Evolutionary conservation across 2,113 vertebrate species (phyloP), one percentile per base, ranked within the genome.

Genomic region (Pedionomus torquatus): DNA sequence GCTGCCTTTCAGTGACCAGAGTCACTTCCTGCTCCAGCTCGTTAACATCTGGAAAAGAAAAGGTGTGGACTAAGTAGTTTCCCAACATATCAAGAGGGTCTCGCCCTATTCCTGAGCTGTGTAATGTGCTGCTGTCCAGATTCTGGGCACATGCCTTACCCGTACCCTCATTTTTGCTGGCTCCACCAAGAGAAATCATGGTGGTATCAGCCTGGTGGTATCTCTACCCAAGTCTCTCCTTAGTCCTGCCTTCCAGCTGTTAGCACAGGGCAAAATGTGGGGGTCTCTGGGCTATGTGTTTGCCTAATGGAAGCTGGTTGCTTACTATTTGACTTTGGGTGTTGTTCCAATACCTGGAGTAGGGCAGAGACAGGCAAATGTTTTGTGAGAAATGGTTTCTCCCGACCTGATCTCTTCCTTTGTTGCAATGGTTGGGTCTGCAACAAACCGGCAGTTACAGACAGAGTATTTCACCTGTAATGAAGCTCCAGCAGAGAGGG

Each of bases 261-360:
- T 21, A 11, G 46, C n/a, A 21, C 1, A 0, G 11, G 39, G 26
- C 1, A 2, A 37, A 31, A 19, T 2, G 16, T 9, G 33, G 16
- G 37, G 12, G 5, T 7, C n/a, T 89, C 44, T 39, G 82, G 31
- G 51, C 19, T 17, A 7, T 0, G 0, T 7, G 14, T 21, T 44
- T 71, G 46, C 31, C 55, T 13, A 43, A 5, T 65, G 39, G 33
- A 51, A 84, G 54, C 46, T 48, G 84, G 1, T 18, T 58, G 20
- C 33, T 64, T 26, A 2, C 37, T 80, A 4, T 31, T 26, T 35
- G 64, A 84, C 25, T 69, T 65, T 33, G 41, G 54, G 24, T 70
- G 61, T 37, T 71, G 18, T 41, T 57, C 31, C 1, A 13, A 54
- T 17, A 43, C 17, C 28, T 31, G 11, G 52, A 43, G 23, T 35